Evolutionary conservation across 2,113 vertebrate genomes (phyloP).

Genomic region (Narcine bancroftii): DNA sequence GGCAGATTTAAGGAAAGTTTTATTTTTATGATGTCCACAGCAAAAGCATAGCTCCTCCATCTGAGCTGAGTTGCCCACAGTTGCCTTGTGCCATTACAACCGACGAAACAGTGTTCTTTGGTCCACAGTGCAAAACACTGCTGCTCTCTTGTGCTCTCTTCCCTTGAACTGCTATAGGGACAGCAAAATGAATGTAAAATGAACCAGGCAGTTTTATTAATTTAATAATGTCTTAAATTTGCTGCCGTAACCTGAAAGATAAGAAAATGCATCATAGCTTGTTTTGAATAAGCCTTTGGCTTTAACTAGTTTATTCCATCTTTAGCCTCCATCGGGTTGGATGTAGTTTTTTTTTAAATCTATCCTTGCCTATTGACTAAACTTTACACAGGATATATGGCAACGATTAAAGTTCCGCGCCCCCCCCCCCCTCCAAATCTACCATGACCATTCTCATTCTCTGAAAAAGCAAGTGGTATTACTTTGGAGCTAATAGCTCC

Average conservation of each 20-base stretch:
- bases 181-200: background rate
- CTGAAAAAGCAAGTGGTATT: too few species aligned
- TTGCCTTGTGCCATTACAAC: too few species aligned
- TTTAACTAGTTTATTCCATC: background rate
- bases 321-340: background rate
- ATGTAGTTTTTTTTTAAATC: background rate
- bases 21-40: background rate
- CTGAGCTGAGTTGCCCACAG: background rate
- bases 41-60: background rate
- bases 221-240: background rate
- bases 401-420: background rate
- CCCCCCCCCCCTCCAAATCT: too few species aligned
- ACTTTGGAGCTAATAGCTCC: too few species aligned
- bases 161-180: background rate
- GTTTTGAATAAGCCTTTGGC: background rate
- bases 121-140: too few species aligned
- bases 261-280: background rate
- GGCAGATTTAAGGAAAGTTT: background rate
- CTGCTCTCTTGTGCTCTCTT: background rate
- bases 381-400: background rate
- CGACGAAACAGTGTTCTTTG: too few species aligned
- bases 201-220: background rate
- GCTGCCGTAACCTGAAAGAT: background rate
- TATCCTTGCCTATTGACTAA: background rate
- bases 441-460: too few species aligned